Percentiles rank a stretch among this genome's conserved stretches.
Conservation (phyloP, 2,797 vertebrate genomes). For the Garrulus glandarius region DNA sequence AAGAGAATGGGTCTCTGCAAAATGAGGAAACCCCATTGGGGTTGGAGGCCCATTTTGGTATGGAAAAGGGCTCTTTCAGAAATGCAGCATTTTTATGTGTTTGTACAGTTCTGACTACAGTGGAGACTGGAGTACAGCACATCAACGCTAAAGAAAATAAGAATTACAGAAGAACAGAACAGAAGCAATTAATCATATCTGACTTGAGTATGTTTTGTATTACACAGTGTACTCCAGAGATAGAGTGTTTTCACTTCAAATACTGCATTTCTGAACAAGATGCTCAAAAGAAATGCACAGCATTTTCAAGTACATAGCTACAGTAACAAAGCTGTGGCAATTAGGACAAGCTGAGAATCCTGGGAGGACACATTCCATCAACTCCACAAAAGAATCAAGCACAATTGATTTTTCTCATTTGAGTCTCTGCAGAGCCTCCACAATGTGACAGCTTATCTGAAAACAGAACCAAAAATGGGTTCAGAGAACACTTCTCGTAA, state of each 20-base stretch:
- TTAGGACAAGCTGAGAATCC: neutral
- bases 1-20: neutral
- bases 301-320: neutral
- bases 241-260: neutral
- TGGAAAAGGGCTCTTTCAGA: neutral
- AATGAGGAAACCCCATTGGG: neutral
- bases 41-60: neutral
- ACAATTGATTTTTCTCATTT: neutral
- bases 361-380: neutral
- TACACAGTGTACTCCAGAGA: neutral
- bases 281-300: neutral
- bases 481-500: neutral
- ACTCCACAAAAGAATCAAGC: neutral
- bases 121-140: neutral
- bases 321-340: neutral
- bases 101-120: neutral
- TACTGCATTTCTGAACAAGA: neutral
- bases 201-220: neutral
- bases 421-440: neutral
- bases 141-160: neutral
- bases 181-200: neutral
- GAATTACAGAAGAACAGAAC: neutral
- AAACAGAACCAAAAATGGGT: neutral
- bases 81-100: neutral
- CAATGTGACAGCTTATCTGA: neutral